Conservation (phyloP, 2,113 vertebrate genomes). For the Jacana jacana region DNA sequence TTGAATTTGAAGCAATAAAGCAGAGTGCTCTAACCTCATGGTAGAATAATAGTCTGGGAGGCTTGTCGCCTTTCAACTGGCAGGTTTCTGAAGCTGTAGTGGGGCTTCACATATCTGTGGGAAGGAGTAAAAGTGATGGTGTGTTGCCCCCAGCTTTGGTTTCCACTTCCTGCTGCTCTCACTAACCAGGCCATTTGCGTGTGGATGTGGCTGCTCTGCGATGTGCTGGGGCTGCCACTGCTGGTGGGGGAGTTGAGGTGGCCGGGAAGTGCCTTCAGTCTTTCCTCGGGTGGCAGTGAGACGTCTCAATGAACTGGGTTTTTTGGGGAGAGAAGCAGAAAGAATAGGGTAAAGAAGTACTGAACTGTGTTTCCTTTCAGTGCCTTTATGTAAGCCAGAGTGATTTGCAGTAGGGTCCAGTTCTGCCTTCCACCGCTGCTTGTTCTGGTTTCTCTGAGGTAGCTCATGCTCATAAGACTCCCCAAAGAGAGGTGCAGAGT, state of each 20-base stretch:
- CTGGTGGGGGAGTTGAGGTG: background rate
- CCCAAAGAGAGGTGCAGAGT: background rate
- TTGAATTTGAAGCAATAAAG: background rate
- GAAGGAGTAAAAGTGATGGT: background rate
- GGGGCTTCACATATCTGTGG: background rate
- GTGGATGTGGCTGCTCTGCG: background rate
- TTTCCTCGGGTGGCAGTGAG: background rate
- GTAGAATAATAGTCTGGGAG: background rate
- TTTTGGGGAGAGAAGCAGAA: too few species aligned
- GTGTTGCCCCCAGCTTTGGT: background rate
- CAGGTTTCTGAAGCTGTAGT: background rate
- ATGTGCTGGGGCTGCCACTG: background rate
- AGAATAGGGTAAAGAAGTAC: background rate
- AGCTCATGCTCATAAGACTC: background rate
- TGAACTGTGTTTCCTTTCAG: background rate
- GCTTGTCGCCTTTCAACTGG: background rate
- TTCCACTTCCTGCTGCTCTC: background rate
- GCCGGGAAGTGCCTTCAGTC: background rate
- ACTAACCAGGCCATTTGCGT: accelerated
- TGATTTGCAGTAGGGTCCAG: background rate
- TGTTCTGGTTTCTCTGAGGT: background rate
- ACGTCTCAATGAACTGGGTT: background rate
- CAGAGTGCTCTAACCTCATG: background rate
- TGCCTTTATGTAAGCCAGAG: background rate
- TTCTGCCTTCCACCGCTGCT: background rate